Percentiles rank a stretch among this genome's conserved stretches.
Evolutionary conservation across 2,113 vertebrate species (phyloP).

Genomic region (Numenius arquata): DNA sequence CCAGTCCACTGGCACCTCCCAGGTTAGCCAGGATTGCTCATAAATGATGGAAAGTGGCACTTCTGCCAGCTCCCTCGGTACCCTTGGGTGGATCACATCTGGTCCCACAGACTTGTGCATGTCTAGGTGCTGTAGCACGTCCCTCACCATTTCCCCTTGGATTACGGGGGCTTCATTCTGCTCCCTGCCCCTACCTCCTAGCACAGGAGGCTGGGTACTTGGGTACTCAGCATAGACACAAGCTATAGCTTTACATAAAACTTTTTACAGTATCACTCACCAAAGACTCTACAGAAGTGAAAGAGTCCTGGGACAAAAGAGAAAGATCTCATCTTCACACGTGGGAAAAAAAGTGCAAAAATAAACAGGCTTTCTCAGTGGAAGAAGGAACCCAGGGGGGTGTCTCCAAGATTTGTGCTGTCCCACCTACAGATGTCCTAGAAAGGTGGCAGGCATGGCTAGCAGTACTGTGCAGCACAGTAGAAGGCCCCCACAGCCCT

Average conservation of each 20-base stretch:
- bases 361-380: background rate
- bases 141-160: too few species aligned
- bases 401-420: background rate
- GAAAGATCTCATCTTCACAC: background rate
- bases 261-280: background rate
- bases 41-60: too few species aligned
- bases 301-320: background rate
- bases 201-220: too few species aligned
- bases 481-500: background rate
- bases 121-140: too few species aligned
- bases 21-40: too few species aligned
- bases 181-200: too few species aligned
- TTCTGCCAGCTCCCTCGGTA: too few species aligned
- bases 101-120: too few species aligned
- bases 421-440: background rate
- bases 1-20: too few species aligned
- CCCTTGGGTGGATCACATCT: too few species aligned
- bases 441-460: background rate
- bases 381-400: background rate
- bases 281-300: background rate
- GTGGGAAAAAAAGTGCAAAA: background rate
- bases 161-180: too few species aligned
- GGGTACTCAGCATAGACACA: background rate
- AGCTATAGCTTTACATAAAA: background rate
- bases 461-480: background rate